Evolutionary conservation across 1,140 invertebrate genomes (phyloP).

Genomic region (Adoxophyes honmai): DNA sequence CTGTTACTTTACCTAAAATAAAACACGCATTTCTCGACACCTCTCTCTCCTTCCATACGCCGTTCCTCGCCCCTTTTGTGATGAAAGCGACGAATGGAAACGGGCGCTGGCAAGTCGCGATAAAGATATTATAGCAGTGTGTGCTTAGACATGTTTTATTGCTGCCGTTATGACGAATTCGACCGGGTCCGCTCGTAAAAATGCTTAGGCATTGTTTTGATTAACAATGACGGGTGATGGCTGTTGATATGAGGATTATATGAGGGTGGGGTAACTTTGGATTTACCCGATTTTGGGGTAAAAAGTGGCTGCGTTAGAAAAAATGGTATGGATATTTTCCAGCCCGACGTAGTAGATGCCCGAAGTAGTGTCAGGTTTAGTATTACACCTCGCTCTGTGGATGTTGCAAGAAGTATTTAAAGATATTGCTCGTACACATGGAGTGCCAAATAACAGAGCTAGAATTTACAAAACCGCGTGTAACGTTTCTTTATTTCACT

Average conservation of each 20-base stretch:
- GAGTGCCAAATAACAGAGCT: too few species aligned
- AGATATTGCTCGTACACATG: too few species aligned
- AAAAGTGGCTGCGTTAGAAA: too few species aligned
- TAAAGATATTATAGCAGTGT: constrained; percentile 15
- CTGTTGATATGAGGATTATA: constrained; percentile 2
- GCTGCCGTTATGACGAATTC: constrained; percentile 13
- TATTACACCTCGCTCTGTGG: too few species aligned
- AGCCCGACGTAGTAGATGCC: too few species aligned
- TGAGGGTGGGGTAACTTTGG: neutral
- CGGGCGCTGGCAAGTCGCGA: constrained; percentile 11
- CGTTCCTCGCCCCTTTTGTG: constrained; percentile 5
- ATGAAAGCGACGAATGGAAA: constrained; percentile 15
- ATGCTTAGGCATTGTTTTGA: constrained; percentile 13
- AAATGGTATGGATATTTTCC: too few species aligned
- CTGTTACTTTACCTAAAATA: neutral
- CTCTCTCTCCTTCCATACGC: neutral
- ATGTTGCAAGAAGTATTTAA: too few species aligned
- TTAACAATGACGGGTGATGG: constrained; percentile 11
- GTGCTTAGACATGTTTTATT: constrained; percentile 16
- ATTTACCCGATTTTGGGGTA: too few species aligned
- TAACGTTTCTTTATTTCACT: too few species aligned
- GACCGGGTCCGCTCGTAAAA: constrained; percentile 3
- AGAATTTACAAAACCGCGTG: too few species aligned
- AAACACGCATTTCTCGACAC: neutral
- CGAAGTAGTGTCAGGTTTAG: too few species aligned